These are phyloP conservation scores for Buceros bicornis DNA, from an alignment of 2,797 vertebrate genomes.

Conservation along the genomic window DNA sequence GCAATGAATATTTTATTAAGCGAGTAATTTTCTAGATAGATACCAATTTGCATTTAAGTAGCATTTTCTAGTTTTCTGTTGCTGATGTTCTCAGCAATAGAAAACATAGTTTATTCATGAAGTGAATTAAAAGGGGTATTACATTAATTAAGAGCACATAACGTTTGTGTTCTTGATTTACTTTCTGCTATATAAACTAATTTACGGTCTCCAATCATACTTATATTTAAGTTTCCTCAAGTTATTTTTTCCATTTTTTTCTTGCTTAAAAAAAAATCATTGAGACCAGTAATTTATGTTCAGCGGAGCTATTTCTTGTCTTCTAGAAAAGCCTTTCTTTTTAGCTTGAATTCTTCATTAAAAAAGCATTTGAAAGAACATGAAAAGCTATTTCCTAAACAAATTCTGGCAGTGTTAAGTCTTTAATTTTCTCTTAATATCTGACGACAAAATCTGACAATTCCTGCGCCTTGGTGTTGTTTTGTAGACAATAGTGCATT, in stretches of 20 bases:
- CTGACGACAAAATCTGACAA: not conserved
- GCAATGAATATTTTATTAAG: not conserved
- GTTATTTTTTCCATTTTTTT: not conserved
- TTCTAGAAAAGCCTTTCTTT: not conserved
- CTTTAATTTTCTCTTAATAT: not conserved
- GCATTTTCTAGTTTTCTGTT: not conserved
- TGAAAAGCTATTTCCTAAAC: not conserved
- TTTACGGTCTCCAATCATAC: not conserved
- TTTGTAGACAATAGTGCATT: not conserved
- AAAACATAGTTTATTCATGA: not conserved
- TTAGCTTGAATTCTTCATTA: not conserved
- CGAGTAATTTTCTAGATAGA: accelerated
- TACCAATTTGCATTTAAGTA: not conserved
- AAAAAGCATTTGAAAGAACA: not conserved
- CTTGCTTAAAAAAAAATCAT: not conserved
- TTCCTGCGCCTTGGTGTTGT: not conserved
- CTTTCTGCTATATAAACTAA: not conserved
- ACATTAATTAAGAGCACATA: not conserved
- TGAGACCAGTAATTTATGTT: accelerated
- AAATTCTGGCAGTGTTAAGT: not conserved
- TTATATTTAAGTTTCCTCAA: not conserved
- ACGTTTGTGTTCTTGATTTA: not conserved
- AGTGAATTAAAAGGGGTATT: not conserved
- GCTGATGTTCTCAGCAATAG: not conserved
- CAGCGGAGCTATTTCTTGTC: not conserved